Evolutionary conservation across 1,140 invertebrate genomes (phyloP), one percentile per base, ranked within the genome.

Genomic region (Laupala kohalensis): DNA sequence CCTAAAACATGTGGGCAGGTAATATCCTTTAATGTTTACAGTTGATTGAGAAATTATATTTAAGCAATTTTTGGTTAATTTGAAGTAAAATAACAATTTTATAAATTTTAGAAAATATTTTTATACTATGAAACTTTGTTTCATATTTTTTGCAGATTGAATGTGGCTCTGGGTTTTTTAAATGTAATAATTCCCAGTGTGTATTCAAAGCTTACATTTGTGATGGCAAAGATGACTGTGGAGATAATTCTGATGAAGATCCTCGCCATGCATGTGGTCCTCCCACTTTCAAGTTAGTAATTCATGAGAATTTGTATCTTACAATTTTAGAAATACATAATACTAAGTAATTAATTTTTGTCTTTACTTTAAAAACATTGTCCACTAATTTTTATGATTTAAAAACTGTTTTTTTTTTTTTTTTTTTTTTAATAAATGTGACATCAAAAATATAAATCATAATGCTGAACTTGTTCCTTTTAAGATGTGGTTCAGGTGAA

Each of bases 201-300:
- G 88, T 99, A 1, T 95, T 94, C 80, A 93, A 93, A 77, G 89
- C 94, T 0, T 95, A 96, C 81, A 91, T 98, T 27, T 99, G 97
- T 81, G 96, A 99, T 79, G 94, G 94, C 0, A 90, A 91, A 75
- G 91, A 98, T 79, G 96, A 99, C 80, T 99, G 97, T 79, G 93
- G 92, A 0, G 97, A 99, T 80, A 88, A 89, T 67, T 94, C 92
- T 0, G 97, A 99, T 80, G 97, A 99, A 82, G 90, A 94, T 64
- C 78, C 80, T 12, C 76, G 83, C 1, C 91, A 92, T 76, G 92
- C 91, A 13, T 93, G 92, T 76, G 85, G 85, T 3, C 86, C 90
- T 25, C 91, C 91, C 5, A 85, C 87, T 3, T 91, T 80, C 74
- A 79, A 74, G 78, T 79, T 73, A 53, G 37, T 53, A 13, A 53